Evolutionary conservation across 2,888 invertebrate species (phyloP).

Genomic region (Malacosoma neustria): DNA sequence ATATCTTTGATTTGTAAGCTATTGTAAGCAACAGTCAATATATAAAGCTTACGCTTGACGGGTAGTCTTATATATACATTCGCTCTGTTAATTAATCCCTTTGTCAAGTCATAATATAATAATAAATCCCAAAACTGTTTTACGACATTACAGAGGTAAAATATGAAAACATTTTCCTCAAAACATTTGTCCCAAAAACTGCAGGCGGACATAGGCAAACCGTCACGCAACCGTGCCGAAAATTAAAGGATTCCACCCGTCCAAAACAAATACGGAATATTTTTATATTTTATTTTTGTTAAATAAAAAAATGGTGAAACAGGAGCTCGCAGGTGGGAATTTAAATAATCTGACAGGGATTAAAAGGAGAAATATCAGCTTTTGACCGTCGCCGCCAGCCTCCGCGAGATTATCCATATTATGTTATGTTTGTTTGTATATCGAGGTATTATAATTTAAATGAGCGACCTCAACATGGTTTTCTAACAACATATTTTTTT

Average conservation of each 20-base stretch:
- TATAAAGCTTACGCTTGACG: no score
- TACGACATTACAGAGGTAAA: constrained; percentile 34
- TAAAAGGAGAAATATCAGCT: constrained; percentile 73
- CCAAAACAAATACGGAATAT: constrained; percentile 72
- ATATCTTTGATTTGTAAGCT: no score
- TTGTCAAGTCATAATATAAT: constrained; percentile 10
- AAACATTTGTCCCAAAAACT: constrained; percentile 42
- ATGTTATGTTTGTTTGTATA: constrained; percentile 45
- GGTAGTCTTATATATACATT: constrained; percentile 27
- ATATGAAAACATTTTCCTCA: constrained; percentile 53
- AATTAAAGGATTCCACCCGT: constrained; percentile 71
- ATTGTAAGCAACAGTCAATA: no score
- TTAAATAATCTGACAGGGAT: constrained; percentile 75
- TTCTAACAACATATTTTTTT: no score
- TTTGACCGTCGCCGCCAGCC: constrained; percentile 60
- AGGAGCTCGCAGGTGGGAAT: constrained; percentile 68
- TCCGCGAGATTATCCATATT: constrained; percentile 51
- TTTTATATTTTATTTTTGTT: constrained; percentile 73
- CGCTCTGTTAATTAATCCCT: constrained; percentile 11
- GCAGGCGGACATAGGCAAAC: constrained; percentile 39
- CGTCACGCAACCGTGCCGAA: constrained; percentile 63
- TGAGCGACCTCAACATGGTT: constrained; percentile 31
- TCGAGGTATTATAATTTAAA: constrained; percentile 51
- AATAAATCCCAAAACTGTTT: constrained; percentile 25
- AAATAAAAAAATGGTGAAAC: constrained; percentile 59